Base-by-base conservation (phyloP, 2,113 vertebrate species). In the Ranitomeya imitator region DNA sequence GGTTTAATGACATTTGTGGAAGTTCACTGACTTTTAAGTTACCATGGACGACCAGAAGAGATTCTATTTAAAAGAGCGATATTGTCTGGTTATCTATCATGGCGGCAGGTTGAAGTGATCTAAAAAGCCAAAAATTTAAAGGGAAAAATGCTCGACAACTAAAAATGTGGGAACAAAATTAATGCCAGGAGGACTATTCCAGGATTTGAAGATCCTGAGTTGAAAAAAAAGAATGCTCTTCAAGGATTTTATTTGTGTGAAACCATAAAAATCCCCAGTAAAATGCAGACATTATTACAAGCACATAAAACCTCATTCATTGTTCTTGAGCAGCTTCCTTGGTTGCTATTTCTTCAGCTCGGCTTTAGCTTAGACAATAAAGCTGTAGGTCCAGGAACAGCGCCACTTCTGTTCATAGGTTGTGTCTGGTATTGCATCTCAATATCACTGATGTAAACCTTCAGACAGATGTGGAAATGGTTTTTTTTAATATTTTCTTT, bases 101-200 rank as follows among this genome's bases (percentile, higher is more conserved):
- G 86, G 86, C 52, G 81, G 63, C 86, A 87, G 86, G 78, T 59
- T 87, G 63, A 13, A 73, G 63, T 87, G 86, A 87, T 59, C 52
- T 67, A 71, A 73, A 81, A 79, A 67, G 74, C 63, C 51, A 69
- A 69, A 51, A 9, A 14, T 45, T 15, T 67, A n/a, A 14, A 67
- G 60, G 14, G 19, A 67, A 85, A 45, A 59, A 85, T 9, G 52
- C 14, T 60, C 67, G 51, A 74, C 71, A 85, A 86, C 31, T 21
- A 60, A 77, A 71, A 61, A 74, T 60, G 54, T 86, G 55, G 57
- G 84, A 76, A 86, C 31, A 18, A 85, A 57, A 57, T 57, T 26
- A 8, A 23, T 14, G 21, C 3, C 21, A 71, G 23, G 23, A 71
- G 23, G 23, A 54, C 60, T 52, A 51, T 69, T 69, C 45, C 37